These are phyloP conservation scores for Xylota sylvarum DNA, from an alignment of 2,888 invertebrate genomes.

Conservation along the genomic window DNA sequence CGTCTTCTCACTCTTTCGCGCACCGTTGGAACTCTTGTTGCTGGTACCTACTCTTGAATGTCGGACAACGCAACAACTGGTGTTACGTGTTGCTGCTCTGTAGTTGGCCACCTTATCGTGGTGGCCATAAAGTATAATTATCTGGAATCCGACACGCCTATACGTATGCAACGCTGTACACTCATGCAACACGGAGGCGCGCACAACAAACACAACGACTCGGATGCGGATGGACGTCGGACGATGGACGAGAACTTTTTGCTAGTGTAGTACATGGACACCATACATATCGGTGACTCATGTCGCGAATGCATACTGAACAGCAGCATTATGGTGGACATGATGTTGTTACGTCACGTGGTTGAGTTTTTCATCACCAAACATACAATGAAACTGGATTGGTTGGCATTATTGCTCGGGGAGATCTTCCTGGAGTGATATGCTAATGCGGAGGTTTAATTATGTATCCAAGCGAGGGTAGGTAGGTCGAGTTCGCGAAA, in stretches of 20 bases:
- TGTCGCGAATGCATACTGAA: slow-evolving; percentile 60
- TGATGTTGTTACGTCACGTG: slow-evolving; percentile 65
- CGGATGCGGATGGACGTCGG: slow-evolving; percentile 21
- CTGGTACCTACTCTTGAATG: slow-evolving; percentile 65
- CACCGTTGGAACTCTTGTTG: slow-evolving; percentile 68
- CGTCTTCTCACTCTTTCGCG: slow-evolving; percentile 73
- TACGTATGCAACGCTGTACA: slow-evolving; percentile 74
- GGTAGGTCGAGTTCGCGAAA: slow-evolving; percentile 55
- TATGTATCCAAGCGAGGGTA: slow-evolving; percentile 55
- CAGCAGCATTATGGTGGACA: slow-evolving; percentile 47
- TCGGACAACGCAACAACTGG: slow-evolving; percentile 76
- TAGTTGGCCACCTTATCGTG: slow-evolving; percentile 78
- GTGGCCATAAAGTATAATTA: slow-evolving; percentile 80
- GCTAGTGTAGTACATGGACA: slow-evolving; percentile 64
- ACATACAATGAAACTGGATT: slow-evolving; percentile 68
- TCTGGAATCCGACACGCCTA: slow-evolving; percentile 80
- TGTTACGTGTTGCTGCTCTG: slow-evolving; percentile 78
- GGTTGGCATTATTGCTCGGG: slow-evolving; percentile 54
- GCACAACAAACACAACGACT: slow-evolving; percentile 31
- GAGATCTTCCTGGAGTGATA: slow-evolving; percentile 64
- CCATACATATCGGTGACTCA: slow-evolving; percentile 53
- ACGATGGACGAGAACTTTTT: slow-evolving; percentile 46
- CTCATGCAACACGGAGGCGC: slow-evolving; percentile 70
- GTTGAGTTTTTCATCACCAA: slow-evolving; percentile 71
- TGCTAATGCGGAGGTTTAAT: slow-evolving; percentile 73